These are phyloP conservation scores for Eueremaeus valkanovi DNA, from an alignment of 2,888 invertebrate genomes.

Conservation along the genomic window DNA sequence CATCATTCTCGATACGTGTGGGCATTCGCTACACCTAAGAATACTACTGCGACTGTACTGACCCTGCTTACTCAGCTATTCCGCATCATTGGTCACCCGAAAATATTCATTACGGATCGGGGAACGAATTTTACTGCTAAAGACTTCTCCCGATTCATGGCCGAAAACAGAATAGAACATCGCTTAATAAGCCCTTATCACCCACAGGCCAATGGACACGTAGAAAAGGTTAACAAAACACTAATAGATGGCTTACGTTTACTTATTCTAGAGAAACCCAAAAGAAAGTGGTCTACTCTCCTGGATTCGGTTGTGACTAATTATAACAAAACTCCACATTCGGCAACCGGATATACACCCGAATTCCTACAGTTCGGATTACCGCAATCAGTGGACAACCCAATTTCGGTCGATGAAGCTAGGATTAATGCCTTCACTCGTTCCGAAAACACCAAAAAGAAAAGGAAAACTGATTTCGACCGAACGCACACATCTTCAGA, in stretches of 20 bases:
- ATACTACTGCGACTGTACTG: background rate
- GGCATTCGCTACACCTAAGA: background rate
- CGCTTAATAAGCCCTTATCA: background rate
- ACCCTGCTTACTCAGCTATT: background rate
- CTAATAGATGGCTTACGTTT: background rate
- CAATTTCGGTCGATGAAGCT: background rate
- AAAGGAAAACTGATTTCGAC: background rate
- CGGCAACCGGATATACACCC: conserved; percentile 16
- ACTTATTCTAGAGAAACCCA: background rate
- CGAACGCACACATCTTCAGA: background rate
- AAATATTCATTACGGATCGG: conserved; percentile 11
- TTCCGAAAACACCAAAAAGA: background rate
- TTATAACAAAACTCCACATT: conserved; percentile 29
- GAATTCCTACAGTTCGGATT: conserved; percentile 7
- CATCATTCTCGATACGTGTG: conserved; percentile 19
- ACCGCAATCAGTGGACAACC: background rate
- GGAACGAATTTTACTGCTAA: conserved; percentile 1
- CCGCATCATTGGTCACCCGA: background rate
- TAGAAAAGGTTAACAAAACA: background rate
- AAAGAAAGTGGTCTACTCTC: background rate
- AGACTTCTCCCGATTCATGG: background rate
- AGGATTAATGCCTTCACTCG: background rate
- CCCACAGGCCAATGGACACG: background rate
- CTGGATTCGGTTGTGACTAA: background rate
- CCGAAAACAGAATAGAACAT: background rate